phyloP scores from a whole-genome alignment of 2,797 vertebrate genomes.

The Buceros bicornis region DNA sequence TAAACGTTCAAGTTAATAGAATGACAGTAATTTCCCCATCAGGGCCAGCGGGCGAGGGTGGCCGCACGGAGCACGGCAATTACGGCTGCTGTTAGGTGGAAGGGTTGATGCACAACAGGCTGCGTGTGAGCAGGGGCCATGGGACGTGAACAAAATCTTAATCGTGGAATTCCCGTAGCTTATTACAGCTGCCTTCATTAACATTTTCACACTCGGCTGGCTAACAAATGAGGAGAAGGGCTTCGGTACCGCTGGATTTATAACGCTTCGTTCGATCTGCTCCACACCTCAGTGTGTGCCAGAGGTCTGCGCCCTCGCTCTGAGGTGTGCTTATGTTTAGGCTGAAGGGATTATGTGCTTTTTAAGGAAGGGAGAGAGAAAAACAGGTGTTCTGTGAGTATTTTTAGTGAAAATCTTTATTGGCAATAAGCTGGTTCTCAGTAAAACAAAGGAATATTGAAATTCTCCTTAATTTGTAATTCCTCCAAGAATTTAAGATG shows the following conservation, averaged over 20 bases:
- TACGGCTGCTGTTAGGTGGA: constrained; percentile 89
- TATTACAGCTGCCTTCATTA: constrained; percentile 96
- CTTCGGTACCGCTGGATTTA: constrained; percentile 88
- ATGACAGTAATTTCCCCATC: constrained; percentile 70
- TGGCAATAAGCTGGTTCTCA: neutral
- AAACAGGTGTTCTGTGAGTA: neutral
- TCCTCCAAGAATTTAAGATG: neutral
- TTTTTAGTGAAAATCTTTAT: neutral
- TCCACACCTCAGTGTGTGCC: constrained; percentile 11
- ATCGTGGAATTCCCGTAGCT: constrained; percentile 90
- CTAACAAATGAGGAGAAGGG: constrained; percentile 95
- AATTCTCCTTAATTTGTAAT: neutral
- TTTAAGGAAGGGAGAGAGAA: neutral
- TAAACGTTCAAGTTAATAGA: constrained; percentile 74
- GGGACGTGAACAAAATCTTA: constrained; percentile 91
- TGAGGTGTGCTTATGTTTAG: fast-evolving
- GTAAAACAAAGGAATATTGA: neutral
- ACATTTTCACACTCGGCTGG: constrained; percentile 97
- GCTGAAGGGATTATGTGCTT: fast-evolving
- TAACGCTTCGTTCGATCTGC: constrained; percentile 41
- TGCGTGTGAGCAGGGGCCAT: constrained; percentile 86
- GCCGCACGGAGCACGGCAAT: constrained; percentile 87
- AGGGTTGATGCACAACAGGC: constrained; percentile 90
- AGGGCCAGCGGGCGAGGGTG: constrained; percentile 78
- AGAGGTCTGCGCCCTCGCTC: neutral